Evolutionary conservation across 2,797 vertebrate species (phyloP), one percentile per base, ranked within the genome.

Genomic region (Dendrocincla fuliginosa): DNA sequence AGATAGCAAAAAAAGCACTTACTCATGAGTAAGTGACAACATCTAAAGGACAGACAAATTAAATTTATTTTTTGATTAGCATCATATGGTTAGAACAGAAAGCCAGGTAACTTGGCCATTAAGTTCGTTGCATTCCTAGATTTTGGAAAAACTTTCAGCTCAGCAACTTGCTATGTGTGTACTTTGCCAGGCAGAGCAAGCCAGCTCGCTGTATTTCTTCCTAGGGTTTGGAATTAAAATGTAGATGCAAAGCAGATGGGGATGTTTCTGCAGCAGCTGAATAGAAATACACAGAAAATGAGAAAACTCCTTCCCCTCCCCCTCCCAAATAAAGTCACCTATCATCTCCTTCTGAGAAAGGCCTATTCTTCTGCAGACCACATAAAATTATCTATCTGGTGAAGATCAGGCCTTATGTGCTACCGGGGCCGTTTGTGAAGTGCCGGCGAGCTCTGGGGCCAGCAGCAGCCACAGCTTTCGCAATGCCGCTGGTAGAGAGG

Each of bases 221-320:
- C 55, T 74, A 53, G 81, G 46, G 46, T 64, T 95, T 91, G 89
- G 70, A 95, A 93, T 88, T 90, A 82, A 93, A 91, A 90, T 89
- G 80, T 53, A 95, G 90, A 96, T 97, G 94, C 87, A 92, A 95
- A 96, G 93, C 96, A 97, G 95, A 96, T 96, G 96, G 85, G 83
- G 70, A 87, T 87, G 85, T 95, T 97, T 96, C 95, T 93, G 83
- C 85, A 68, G 65, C 77, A 90, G 85, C 87, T 93, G 92, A 96
- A 95, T 70, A 93, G 89, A 84, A 96, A 82, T 70, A 76, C 80
- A 61, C 47, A 91, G 70, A 84, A 95, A 91, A 24, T 57, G 77
- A 95, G 85, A 90, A 93, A 91, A 79, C 41, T 79, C 52, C 33
- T 6, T 82, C 75, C 76, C 56, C 30, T 71, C 33, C 53, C 77